Percentiles rank a stretch among this genome's conserved stretches.
phyloP scores from a whole-genome alignment of 2,888 invertebrate species.

The Cephus rjabovi region DNA sequence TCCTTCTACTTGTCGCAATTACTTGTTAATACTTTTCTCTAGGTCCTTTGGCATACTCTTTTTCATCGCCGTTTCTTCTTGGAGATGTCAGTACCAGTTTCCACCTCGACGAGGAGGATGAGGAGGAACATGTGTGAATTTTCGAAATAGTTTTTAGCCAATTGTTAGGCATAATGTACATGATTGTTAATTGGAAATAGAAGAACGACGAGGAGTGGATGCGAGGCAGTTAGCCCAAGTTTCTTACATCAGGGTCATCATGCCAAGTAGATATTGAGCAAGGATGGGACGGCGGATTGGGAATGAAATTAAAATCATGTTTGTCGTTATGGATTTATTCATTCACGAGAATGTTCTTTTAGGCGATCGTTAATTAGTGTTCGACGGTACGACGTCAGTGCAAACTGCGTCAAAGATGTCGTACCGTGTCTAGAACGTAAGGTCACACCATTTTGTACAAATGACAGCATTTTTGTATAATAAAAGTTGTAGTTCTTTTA shows the following conservation, averaged over 20 bases:
- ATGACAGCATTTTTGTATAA: conserved; percentile 49
- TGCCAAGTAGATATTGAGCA: neutral
- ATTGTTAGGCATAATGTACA: neutral
- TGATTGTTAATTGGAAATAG: neutral
- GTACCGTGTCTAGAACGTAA: conserved; percentile 16
- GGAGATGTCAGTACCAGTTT: neutral
- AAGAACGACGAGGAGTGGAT: neutral
- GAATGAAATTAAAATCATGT: neutral
- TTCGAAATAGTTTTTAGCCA: neutral
- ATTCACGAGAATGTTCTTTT: neutral
- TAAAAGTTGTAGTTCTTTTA: conserved; percentile 45
- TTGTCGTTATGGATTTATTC: neutral
- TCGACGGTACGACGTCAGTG: neutral
- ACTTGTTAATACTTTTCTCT: neutral
- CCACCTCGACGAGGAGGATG: neutral
- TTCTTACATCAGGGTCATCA: neutral
- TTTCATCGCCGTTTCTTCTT: neutral
- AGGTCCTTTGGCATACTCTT: neutral
- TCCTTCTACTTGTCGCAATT: neutral
- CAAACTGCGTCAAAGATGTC: neutral
- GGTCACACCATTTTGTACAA: conserved; percentile 53
- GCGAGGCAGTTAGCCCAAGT: neutral
- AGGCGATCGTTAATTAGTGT: neutral
- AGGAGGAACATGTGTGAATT: neutral
- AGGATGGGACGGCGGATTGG: neutral